Evolutionary conservation across 2,888 invertebrate species (phyloP), one percentile per base, ranked within the genome.

Genomic region (Amphipoea lucens): DNA sequence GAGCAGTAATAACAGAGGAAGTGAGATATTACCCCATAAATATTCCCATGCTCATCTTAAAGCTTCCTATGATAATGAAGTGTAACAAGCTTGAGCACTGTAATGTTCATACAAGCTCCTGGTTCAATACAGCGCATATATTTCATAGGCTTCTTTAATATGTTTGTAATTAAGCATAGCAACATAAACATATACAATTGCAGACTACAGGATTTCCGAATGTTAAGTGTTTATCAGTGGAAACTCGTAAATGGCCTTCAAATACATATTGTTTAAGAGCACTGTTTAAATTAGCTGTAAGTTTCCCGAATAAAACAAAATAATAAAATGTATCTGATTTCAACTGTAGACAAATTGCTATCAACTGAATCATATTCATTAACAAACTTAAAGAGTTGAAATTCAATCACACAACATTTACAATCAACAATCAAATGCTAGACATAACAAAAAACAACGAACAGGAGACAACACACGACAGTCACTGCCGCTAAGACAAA

Each of bases 1-100:
- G 66, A 85, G 82, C 76, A 76, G 69, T 85, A 88, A 90, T 91
- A 87, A 90, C 87, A 85, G 87, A 88, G 91, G 88, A 88, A 89
- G 84, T 82, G 75, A 87, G 88, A 89, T 87, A 90, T 90, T 90
- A 88, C 82, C 74, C 85, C 84, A 90, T 92, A 90, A 91, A 91
- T 91, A 90, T 89, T 87, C 75, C 72, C 62, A 70, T 76, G 76
- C 85, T 83, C 76, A 79, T 80, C 85, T 85, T 89, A 90, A 91
- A 90, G 76, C 82, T 86, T 87, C 74, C 76, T 82, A 87, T 88
- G 89, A 91, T 92, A 89, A 91, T 87, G 87, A 86, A 88, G 89
- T 88, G 88, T 89, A 88, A 81, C 89, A 85, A 84, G 86, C 82
- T 84, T 48, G 63, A 73, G 79, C 78, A 63, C 83, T 83, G 81